phyloP scores from a whole-genome alignment of 2,797 vertebrate genomes.

The Catharus ustulatus region DNA sequence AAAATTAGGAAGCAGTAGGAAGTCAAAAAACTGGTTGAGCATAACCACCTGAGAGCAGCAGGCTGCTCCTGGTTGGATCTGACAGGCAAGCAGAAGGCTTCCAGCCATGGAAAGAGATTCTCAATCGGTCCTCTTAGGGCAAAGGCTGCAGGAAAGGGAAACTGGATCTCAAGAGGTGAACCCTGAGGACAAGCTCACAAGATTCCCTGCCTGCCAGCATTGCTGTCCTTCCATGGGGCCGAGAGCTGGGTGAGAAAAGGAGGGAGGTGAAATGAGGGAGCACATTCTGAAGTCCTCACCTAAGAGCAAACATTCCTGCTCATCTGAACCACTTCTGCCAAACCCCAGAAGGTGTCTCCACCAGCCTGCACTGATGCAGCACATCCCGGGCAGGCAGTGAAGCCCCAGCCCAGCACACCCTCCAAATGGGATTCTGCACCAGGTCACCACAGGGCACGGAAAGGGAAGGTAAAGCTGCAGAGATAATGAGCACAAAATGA shows the following conservation, averaged over 20 bases:
- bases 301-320: background rate
- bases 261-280: background rate
- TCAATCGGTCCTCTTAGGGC: background rate
- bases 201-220: background rate
- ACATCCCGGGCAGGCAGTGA: background rate
- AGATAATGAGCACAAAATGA: background rate
- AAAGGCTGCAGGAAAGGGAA: background rate
- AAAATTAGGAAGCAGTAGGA: background rate
- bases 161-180: background rate
- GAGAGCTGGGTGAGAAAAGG: background rate
- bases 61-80: background rate
- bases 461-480: background rate
- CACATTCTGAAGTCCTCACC: background rate
- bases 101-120: background rate
- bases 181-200: background rate
- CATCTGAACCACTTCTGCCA: background rate
- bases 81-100: background rate
- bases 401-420: background rate
- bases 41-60: background rate
- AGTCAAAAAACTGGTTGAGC: background rate
- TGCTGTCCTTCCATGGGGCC: background rate
- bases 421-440: background rate
- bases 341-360: slow-evolving; percentile 73
- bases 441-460: background rate
- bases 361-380: background rate